Conservation (phyloP, 1,140 invertebrate genomes). For the Musca vetustissima region DNA sequence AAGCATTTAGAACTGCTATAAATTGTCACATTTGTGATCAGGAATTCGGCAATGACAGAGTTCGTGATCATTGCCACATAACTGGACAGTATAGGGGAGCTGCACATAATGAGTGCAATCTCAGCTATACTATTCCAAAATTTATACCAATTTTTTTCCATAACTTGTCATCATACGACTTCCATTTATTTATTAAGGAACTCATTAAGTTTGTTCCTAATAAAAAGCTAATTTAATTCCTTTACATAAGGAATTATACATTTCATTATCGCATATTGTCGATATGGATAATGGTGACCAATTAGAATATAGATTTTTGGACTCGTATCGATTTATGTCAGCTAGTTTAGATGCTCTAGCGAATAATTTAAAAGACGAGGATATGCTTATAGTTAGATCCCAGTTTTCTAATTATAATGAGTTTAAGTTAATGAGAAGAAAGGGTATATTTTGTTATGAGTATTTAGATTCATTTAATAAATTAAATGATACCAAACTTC, state of each 20-base stretch:
- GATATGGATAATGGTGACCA: slow-evolving; percentile 37
- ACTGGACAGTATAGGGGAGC: slow-evolving; percentile 1
- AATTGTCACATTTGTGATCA: background rate
- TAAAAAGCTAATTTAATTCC: background rate
- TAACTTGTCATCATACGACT: slow-evolving; percentile 51
- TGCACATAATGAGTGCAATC: slow-evolving; percentile 41
- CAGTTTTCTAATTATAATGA: no score
- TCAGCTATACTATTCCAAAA: slow-evolving; percentile 36
- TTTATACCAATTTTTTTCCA: slow-evolving; percentile 51
- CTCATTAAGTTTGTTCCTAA: background rate
- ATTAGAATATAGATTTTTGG: background rate
- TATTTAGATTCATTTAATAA: slow-evolving; percentile 18
- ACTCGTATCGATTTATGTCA: no score
- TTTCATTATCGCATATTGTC: slow-evolving; percentile 55
- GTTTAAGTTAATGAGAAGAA: background rate
- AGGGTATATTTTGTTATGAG: no score
- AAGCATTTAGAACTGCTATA: slow-evolving; percentile 14
- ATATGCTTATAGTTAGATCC: slow-evolving; percentile 14
- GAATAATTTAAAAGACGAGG: no score
- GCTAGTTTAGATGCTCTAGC: no score
- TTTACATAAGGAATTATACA: slow-evolving; percentile 29
- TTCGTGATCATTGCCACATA: background rate
- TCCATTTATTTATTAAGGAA: slow-evolving; percentile 42
- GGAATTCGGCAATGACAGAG: background rate
- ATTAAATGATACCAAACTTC: slow-evolving; percentile 55